Conservation (phyloP, 64 coral and sea anemone genomes). For the Porites lutea region DNA sequence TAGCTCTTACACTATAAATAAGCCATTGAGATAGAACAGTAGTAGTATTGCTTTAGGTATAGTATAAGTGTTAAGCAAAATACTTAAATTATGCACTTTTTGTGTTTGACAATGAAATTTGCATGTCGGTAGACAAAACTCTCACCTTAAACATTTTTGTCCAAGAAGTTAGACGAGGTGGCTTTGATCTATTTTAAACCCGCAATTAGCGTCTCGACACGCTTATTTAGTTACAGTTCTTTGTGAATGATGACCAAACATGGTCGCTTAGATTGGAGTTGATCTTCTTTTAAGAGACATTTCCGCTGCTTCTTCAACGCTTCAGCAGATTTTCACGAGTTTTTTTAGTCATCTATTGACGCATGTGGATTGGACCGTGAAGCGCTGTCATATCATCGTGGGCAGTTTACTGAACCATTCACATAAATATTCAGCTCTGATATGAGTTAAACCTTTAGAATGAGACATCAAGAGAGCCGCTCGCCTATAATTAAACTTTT, state of each 20-base stretch:
- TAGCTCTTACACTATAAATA: not conserved
- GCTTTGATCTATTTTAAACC: not conserved
- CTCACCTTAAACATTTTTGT: not conserved
- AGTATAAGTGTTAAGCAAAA: not conserved
- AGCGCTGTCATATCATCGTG: conserved; percentile 42
- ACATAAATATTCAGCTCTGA: conserved; percentile 48
- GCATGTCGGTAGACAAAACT: conserved; percentile 4
- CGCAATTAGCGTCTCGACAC: not conserved
- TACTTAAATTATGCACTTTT: conserved; percentile 12
- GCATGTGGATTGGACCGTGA: conserved; percentile 50
- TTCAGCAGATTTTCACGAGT: conserved; percentile 10
- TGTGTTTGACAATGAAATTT: conserved; percentile 19
- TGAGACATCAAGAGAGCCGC: conserved; percentile 24
- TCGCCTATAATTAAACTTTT: not conserved
- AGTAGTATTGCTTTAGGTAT: too few species aligned
- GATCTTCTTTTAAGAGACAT: not conserved
- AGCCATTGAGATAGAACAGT: not conserved
- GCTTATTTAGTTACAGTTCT: not conserved
- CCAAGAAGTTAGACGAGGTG: not conserved
- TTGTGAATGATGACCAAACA: not conserved
- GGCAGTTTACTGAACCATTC: conserved; percentile 11
- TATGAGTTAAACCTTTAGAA: conserved; percentile 13
- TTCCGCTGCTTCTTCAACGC: conserved; percentile 1
- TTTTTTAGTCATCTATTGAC: conserved; percentile 24
- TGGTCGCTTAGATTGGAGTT: not conserved